Evolutionary conservation across 2,888 invertebrate species (phyloP).

Genomic region (Tetragonula carbonaria): DNA sequence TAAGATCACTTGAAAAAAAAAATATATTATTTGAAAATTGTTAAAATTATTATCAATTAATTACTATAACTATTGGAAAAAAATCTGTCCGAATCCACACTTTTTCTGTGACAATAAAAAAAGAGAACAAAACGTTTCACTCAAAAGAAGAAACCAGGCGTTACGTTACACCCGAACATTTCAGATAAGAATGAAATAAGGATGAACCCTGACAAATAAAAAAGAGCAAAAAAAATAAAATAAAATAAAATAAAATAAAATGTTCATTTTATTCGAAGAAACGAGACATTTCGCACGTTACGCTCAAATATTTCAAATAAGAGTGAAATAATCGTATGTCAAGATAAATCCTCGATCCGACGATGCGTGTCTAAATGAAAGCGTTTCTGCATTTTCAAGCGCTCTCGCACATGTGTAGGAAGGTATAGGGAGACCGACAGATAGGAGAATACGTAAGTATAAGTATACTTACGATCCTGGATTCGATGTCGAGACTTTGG

Average conservation of each 20-base stretch:
- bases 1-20: no score
- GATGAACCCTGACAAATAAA: no score
- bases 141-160: no score
- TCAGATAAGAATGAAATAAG: no score
- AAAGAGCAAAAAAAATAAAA: neutral
- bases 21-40: no score
- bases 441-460: neutral
- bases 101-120: no score
- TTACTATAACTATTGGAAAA: no score
- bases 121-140: no score
- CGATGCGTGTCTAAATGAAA: neutral
- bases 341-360: neutral
- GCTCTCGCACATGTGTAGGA: neutral
- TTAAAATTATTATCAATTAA: no score
- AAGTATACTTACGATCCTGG: conserved; percentile 90
- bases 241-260: neutral
- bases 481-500: conserved; percentile 93
- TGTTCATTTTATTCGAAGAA: neutral
- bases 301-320: neutral
- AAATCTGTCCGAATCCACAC: no score
- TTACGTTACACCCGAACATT: no score
- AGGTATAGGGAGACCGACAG: neutral
- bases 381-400: neutral
- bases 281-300: neutral
- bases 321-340: neutral